Evolutionary conservation across 2,888 invertebrate genomes (phyloP).

Genomic region (Melieria picta): DNA sequence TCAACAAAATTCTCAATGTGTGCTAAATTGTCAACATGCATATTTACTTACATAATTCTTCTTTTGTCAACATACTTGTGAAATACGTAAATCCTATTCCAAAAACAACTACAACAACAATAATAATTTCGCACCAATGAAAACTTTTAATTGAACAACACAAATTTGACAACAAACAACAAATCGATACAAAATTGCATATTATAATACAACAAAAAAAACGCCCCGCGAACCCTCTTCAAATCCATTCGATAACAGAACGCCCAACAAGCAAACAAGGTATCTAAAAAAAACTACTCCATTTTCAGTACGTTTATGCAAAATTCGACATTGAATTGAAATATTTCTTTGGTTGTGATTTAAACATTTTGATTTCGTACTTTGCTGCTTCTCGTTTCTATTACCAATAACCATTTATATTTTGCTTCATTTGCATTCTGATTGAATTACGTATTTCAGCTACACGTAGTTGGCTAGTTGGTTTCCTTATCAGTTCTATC

Average conservation of each 20-base stretch:
- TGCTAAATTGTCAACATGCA: conserved; percentile 52
- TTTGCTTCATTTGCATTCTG: no score
- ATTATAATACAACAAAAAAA: conserved; percentile 39
- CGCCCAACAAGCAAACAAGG: conserved; percentile 66
- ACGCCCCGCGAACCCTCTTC: conserved; percentile 18
- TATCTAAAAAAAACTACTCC: conserved; percentile 49
- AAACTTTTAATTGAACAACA: conserved; percentile 18
- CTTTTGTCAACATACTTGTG: conserved; percentile 35
- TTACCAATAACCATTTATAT: background rate
- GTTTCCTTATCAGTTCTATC: no score
- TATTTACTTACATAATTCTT: conserved; percentile 23
- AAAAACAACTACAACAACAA: conserved; percentile 46
- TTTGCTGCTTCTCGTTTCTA: background rate
- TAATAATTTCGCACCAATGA: conserved; percentile 42
- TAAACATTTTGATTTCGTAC: conserved; percentile 2
- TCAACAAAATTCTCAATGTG: conserved; percentile 55
- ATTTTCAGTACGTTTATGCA: conserved; percentile 13
- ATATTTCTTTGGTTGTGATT: conserved; percentile 1
- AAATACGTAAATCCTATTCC: conserved; percentile 45
- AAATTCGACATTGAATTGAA: conserved; percentile 16
- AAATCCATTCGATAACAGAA: conserved; percentile 53
- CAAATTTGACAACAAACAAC: conserved; percentile 28
- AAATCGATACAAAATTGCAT: conserved; percentile 39
- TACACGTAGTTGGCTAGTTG: no score
- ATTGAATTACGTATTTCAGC: no score